phyloP scores from a whole-genome alignment of 2,797 vertebrate genomes.

The Anabacerthia variegaticeps region DNA sequence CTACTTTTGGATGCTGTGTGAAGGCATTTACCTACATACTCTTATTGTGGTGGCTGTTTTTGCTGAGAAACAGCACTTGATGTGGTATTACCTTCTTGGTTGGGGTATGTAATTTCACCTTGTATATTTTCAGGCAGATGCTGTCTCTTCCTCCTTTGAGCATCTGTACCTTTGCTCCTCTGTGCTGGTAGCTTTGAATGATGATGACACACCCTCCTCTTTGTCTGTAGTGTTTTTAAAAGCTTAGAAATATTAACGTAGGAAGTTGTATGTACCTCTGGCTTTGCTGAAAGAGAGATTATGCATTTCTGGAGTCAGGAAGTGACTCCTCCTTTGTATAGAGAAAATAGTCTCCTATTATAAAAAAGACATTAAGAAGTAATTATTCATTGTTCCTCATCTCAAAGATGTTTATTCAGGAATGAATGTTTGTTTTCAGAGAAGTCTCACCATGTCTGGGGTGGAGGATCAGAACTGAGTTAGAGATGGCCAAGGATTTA shows the following conservation, averaged over 20 bases:
- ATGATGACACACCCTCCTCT: background rate
- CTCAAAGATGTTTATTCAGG: conserved; percentile 67
- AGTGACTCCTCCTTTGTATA: conserved; percentile 57
- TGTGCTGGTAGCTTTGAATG: background rate
- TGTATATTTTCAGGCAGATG: background rate
- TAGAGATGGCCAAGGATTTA: background rate
- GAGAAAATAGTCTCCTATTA: conserved; percentile 42
- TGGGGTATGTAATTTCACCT: conserved; percentile 84
- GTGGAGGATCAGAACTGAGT: conserved; percentile 16
- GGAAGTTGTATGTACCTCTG: background rate
- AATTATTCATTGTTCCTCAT: conserved; percentile 71
- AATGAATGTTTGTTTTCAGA: conserved; percentile 52
- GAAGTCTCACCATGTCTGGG: background rate
- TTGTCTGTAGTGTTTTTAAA: conserved; percentile 31
- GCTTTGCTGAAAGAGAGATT: conserved; percentile 36
- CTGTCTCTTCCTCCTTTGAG: background rate
- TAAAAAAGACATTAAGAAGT: conserved; percentile 47
- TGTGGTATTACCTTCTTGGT: conserved; percentile 97
- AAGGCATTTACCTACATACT: conserved; percentile 96
- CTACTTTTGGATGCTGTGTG: conserved; percentile 99
- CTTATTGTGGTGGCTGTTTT: conserved; percentile 98
- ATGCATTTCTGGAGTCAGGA: conserved; percentile 56
- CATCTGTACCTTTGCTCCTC: background rate
- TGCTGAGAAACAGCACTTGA: conserved; percentile 94
- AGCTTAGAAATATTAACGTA: background rate